Evolutionary conservation across 2,888 invertebrate genomes (phyloP), one percentile per base, ranked within the genome.

Genomic region (Scaptomyza parva): DNA sequence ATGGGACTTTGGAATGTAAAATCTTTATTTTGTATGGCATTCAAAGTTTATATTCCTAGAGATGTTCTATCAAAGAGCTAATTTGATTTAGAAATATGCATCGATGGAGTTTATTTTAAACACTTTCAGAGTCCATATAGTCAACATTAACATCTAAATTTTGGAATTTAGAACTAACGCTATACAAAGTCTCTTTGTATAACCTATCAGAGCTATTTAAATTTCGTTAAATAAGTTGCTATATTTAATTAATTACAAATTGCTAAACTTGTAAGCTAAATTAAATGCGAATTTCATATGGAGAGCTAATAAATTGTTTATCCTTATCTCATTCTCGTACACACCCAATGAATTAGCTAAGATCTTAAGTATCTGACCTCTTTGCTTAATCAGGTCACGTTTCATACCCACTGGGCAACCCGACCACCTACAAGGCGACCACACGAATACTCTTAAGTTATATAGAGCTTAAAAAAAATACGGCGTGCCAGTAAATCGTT

Each of bases 361-460:
- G 39, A 53, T 48, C 48, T 24, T 14, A 43, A 48, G 43, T n/a
- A 4, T 17, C 37, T 4, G 22, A 20, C 30, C 35, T 18, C 33
- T 40, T 18, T 52, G 30, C 53, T 48, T 26, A 64, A 69, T 59
- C 72, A 43, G 50, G 59, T 75, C 75, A 76, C 75, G 75, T 76
- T 39, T 61, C 35, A 51, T 11, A 28, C 41, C n/a, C 50, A 43
- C 26, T 28, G 30, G 45, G 43, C 37, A 24, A 57, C 39, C 20
- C 8, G 12, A 14, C 53, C 14, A 37, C 44, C 40, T 30, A 26
- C 48, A 28, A 37, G 18, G 30, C 45, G 17, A 50, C 8, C 50
- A 35, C 17, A 48, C 28, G 44, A 48, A 45, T 41, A 18, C 6
- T 30, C n/a, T 18, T 33, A 26, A 41, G 24, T 12, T 47, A 44